phyloP scores from a whole-genome alignment of 2,113 vertebrate species.

The Equus przewalskii region DNA sequence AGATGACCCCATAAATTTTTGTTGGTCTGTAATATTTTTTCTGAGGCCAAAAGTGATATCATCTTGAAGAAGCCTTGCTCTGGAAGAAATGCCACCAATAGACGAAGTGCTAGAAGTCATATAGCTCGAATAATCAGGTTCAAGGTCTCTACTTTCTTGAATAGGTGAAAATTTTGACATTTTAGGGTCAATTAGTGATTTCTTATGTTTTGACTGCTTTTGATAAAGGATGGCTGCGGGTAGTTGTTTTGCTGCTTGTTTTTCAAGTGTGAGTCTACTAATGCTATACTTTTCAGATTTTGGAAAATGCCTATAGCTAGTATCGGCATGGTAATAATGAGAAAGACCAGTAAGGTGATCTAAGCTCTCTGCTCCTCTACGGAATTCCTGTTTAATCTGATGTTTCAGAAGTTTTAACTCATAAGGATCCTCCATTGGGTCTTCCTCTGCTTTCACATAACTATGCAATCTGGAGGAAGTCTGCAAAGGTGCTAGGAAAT shows the following conservation, averaged over 20 bases:
- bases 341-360: constrained; percentile 95
- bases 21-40: constrained; percentile 98
- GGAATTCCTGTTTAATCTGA: constrained; percentile 99
- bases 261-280: constrained; percentile 97
- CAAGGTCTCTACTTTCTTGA: constrained; percentile 96
- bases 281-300: constrained; percentile 99
- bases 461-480: constrained; percentile 93
- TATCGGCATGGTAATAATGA: constrained; percentile 95
- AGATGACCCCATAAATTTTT: constrained; percentile 95
- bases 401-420: constrained; percentile 98
- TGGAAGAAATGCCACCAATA: constrained; percentile 93
- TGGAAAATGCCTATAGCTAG: constrained; percentile 95
- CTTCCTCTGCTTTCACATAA: constrained; percentile 97
- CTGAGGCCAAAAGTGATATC: constrained; percentile 98
- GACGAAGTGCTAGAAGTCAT: constrained; percentile 95
- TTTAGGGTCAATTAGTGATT: constrained; percentile 95
- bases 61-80: constrained; percentile 97
- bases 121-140: constrained; percentile 96
- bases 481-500: constrained; percentile 94
- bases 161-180: constrained; percentile 98
- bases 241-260: constrained; percentile 98
- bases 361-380: constrained; percentile 95
- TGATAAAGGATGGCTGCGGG: constrained; percentile 98
- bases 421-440: constrained; percentile 98
- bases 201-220: constrained; percentile 98